Evolutionary conservation across 2,888 invertebrate species (phyloP).

Genomic region (Phyto melanocephala): DNA sequence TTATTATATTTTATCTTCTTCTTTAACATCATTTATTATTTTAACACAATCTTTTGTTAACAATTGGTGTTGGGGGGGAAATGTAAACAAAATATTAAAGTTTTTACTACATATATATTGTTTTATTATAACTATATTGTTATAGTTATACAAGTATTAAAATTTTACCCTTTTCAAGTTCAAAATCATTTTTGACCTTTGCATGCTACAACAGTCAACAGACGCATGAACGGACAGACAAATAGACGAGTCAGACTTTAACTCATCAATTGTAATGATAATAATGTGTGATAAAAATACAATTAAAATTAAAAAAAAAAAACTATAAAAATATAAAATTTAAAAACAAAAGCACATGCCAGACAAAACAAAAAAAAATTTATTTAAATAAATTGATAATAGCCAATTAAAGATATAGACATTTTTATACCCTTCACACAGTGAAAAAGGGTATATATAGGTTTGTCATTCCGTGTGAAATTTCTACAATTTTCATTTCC

Average conservation of each 20-base stretch:
- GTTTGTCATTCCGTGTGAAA: too few relatives aligned
- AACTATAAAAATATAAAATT: neutral
- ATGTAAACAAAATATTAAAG: neutral
- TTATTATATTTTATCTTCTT: neutral
- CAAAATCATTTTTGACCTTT: conserved; percentile 10
- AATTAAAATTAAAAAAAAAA: neutral
- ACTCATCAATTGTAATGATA: conserved; percentile 3
- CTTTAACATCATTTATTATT: conserved; percentile 9
- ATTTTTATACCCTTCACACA: too few relatives aligned
- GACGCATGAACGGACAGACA: neutral
- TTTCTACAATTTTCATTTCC: too few relatives aligned
- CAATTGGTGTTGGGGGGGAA: neutral
- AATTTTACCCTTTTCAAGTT: conserved; percentile 7
- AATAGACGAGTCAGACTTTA: neutral
- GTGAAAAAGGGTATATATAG: too few relatives aligned
- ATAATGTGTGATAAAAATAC: neutral
- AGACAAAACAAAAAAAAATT: neutral
- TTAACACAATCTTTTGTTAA: neutral
- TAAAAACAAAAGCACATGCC: neutral
- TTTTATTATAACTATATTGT: too few relatives aligned
- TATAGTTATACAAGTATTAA: neutral
- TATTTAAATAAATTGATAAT: conserved; percentile 1
- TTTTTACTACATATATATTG: too few relatives aligned
- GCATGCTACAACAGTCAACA: neutral
- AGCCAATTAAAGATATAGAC: neutral